Evolutionary conservation across 64 coral and sea anemone genomes (phyloP), one percentile per base, ranked within the genome.

Genomic region (Montipora foliosa): DNA sequence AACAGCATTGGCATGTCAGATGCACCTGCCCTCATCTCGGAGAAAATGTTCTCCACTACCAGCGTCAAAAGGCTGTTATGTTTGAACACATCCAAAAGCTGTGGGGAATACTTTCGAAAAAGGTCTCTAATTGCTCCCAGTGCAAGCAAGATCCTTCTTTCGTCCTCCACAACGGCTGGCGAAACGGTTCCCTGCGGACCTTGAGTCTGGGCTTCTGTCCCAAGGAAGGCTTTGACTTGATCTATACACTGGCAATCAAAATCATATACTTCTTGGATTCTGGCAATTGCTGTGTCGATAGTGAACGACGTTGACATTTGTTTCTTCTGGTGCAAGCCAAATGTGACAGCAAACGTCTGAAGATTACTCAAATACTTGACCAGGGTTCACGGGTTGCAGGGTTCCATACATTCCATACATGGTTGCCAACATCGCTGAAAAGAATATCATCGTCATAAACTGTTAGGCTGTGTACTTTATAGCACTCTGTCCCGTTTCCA

Each of bases 271-370:
- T 91, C 90, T 69, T 91, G 90, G 51, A 91, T 69, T 91, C 90
- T 91, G 90, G 47, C 49, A 12, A 83, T 82, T 73, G 89, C 89
- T 91, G 46, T 91, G 78, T 83, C 50, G 48, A 91, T 48, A 15
- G 62, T 25, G 52, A 91, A 72, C 46, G 78, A 83, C 48, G 67
- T 16, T 52, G 89, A 67, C 17, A 55, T 15, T 66, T 91, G 89
- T 70, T 83, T 91, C 79, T 83, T 91, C 74, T 82, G 66, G 89
- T 91, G 89, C 79, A 91, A 91, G 89, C 89, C 89, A 91, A 83
- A 91, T 91, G 79, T 91, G 16, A 67, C 67, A 29, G 79, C 44
- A 91, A 91, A 83, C 62, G 59, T 70, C 24, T 71, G 60, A 53
- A 91, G 49, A 74, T 82, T 91, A 44, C 24, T 52, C 44, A 91